Percentiles rank a stretch among this genome's conserved stretches.
Evolutionary conservation across 2,113 vertebrate genomes (phyloP).

Genomic region (Chaetorhynchus papuensis): DNA sequence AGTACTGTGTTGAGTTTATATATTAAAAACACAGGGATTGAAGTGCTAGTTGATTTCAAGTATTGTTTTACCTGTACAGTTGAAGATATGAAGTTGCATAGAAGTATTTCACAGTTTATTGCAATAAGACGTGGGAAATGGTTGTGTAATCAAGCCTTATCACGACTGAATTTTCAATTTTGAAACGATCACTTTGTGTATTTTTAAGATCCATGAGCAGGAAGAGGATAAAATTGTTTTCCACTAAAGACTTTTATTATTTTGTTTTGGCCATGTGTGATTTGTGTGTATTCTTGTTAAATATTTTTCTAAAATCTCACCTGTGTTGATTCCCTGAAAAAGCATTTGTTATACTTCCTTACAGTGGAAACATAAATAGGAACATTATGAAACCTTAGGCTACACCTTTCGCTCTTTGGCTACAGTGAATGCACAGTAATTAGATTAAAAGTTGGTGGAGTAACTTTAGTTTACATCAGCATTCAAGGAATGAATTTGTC

Average conservation of each 20-base stretch:
- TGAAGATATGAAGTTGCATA: conserved; percentile 51
- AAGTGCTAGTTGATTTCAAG: conserved; percentile 50
- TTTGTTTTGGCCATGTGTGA: conserved; percentile 69
- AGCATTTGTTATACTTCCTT: neutral
- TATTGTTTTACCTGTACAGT: conserved; percentile 64
- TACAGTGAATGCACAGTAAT: neutral
- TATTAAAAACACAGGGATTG: conserved; percentile 53
- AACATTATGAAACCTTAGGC: neutral
- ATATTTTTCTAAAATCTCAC: conserved; percentile 15
- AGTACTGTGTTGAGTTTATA: conserved; percentile 57
- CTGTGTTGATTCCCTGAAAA: neutral
- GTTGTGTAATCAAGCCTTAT: conserved; percentile 60
- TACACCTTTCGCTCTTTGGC: neutral
- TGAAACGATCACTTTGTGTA: conserved; percentile 59
- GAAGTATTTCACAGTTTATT: conserved; percentile 54
- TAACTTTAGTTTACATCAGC: neutral
- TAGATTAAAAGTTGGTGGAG: neutral
- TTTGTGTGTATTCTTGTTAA: conserved; percentile 60
- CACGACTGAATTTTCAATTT: conserved; percentile 57
- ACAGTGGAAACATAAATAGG: neutral
- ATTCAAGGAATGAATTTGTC: neutral
- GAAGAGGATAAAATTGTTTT: conserved; percentile 62
- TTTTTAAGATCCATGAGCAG: conserved; percentile 60
- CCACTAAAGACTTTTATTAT: conserved; percentile 72
- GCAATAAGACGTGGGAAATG: conserved; percentile 45